Evolutionary conservation across 2,888 invertebrate genomes (phyloP).

Genomic region (Rhodophaea formosa): DNA sequence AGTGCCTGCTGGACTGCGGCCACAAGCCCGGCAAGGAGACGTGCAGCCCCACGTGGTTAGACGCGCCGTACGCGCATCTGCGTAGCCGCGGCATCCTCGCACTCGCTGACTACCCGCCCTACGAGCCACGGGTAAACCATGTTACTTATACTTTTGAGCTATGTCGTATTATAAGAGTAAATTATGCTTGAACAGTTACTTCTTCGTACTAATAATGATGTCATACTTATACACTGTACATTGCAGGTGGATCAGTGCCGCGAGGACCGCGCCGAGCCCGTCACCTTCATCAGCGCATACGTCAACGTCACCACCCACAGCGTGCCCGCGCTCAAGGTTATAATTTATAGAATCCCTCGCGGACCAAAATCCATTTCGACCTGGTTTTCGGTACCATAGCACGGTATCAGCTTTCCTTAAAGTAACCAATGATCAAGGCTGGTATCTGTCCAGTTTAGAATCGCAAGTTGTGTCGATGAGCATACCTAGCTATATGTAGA

Average conservation of each 20-base stretch:
- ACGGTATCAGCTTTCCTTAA: no score
- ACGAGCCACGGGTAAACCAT: conserved; percentile 44
- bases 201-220: no score
- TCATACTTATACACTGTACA: neutral
- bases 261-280: conserved; percentile 44
- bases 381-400: no score
- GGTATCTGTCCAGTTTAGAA: no score
- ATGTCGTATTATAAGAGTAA: no score
- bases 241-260: conserved; percentile 48
- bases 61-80: conserved; percentile 59
- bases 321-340: conserved; percentile 63
- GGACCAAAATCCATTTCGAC: no score
- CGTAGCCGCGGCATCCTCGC: conserved; percentile 54
- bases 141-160: neutral
- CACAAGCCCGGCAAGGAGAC: conserved; percentile 58
- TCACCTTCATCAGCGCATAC: conserved; percentile 61
- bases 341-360: neutral
- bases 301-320: conserved; percentile 59
- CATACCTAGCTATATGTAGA: no score
- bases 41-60: conserved; percentile 62
- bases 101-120: conserved; percentile 50
- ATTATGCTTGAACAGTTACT: no score
- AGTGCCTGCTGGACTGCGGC: conserved; percentile 67
- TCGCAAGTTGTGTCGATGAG: no score
- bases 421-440: no score